Evolutionary conservation across 2,113 vertebrate species (phyloP).

Genomic region (Hippocampus guttulatus): DNA sequence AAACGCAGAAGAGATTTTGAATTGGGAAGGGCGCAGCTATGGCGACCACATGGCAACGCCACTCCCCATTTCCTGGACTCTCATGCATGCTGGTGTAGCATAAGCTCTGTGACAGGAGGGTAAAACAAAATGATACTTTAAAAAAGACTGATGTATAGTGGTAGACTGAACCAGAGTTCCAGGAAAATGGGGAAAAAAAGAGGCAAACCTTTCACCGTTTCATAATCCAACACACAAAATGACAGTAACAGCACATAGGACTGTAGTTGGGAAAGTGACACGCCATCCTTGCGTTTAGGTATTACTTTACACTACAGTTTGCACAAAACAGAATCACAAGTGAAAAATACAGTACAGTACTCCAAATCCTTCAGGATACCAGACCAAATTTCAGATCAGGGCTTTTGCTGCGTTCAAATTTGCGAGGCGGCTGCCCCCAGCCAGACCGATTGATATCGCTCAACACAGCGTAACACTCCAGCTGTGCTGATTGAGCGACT

Average conservation of each 20-base stretch:
- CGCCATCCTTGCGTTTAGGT: neutral
- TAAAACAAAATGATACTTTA: neutral
- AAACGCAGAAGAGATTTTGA: conserved; percentile 55
- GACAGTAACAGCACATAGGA: neutral
- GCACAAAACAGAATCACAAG: neutral
- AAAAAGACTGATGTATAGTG: neutral
- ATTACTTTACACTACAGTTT: neutral
- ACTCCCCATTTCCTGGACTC: conserved; percentile 25
- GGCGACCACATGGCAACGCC: conserved; percentile 46
- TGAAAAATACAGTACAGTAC: neutral
- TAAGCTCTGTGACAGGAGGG: neutral
- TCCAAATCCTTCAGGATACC: neutral
- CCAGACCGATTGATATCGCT: too few species aligned
- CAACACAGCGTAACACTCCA: too few species aligned
- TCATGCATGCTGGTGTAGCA: conserved; percentile 9
- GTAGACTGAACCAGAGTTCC: neutral
- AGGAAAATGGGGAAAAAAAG: neutral
- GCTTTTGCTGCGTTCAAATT: neutral
- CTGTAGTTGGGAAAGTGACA: neutral
- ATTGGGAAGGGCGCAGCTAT: conserved; percentile 39
- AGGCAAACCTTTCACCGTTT: neutral
- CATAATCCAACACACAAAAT: neutral
- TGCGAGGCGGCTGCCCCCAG: too few species aligned
- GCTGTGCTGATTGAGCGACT: too few species aligned
- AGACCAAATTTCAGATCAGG: neutral